Base-by-base conservation (phyloP, 2,888 invertebrate genomes). In the Napeogenes sylphis region DNA sequence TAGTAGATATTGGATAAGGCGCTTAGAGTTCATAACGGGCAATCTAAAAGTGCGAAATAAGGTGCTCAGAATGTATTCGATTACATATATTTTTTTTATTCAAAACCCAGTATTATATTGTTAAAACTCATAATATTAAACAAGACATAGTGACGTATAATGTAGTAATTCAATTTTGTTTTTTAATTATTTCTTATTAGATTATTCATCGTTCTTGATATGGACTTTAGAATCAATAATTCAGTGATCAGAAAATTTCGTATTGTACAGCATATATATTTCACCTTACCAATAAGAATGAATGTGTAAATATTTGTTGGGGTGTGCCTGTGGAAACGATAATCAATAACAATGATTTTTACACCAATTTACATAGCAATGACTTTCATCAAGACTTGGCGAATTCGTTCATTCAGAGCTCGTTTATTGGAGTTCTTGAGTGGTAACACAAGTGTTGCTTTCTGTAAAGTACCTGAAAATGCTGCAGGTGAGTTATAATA, bases 311-410 rank as follows among this genome's bases (percentile, higher is more conserved):
- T 60, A 13, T 47, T 46, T 63, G 56, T 4, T 35, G 30, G 56
- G 55, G 59, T 8, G 32, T 14, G 42, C 38, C 42, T 30, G 30
- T 32, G 14, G 53, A 59, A 51, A 4, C 21, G 54, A 55, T 38
- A 62, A 58, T 60, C 56, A 75, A 71, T 71, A 68, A 87, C 67
- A 69, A 95, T 95, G 95, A 85, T 96, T 81, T 92, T 96, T 75
- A 96, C 96, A 47, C 87, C 96, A 59, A 95, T 94, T 84, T 96
- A 96, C 83, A 94, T 95, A 88, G 94, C 95, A 77, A 94, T 96
- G 77, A 96, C 96, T 68, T 93, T 95, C 83, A 87, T 96, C 72
- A 96, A 96, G 84, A 94, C 95, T 79, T 95, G 95, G 94, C 92
- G 95, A 61, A 92, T 96, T 68, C 92, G 93, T 59, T 92, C 93